A percentile compares a stretch with the other conserved stretches of the same genome.
Conservation (phyloP, 2,888 invertebrate genomes). For the Boloria euphrosyne region DNA sequence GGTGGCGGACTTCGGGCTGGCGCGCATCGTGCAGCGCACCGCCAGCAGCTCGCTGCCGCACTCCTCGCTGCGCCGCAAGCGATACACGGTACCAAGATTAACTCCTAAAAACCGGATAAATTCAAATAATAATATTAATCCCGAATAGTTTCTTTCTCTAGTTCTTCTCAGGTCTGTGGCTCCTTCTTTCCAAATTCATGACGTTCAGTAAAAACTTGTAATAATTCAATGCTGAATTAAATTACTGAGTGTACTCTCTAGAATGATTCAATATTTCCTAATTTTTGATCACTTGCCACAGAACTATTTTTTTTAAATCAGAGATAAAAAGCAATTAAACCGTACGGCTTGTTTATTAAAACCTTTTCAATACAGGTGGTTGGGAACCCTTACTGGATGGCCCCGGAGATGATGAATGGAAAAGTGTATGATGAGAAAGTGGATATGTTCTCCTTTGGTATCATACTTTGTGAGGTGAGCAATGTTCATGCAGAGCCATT, state of each 20-base stretch:
- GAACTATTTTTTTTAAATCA: too few relatives aligned
- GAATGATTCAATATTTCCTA: too few relatives aligned
- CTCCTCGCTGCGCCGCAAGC: slow-evolving; percentile 83
- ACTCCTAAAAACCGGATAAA: too few relatives aligned
- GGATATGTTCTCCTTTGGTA: slow-evolving; percentile 97
- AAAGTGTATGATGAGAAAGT: slow-evolving; percentile 98
- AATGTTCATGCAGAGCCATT: too few relatives aligned
- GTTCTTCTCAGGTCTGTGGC: too few relatives aligned
- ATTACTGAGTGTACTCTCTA: too few relatives aligned
- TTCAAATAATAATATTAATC: too few relatives aligned
- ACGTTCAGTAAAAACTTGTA: too few relatives aligned
- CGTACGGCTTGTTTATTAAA: not conserved
- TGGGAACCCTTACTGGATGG: slow-evolving; percentile 99
- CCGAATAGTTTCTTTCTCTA: too few relatives aligned
- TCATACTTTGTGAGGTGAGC: slow-evolving; percentile 94
- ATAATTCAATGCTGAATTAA: too few relatives aligned
- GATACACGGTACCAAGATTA: slow-evolving; percentile 92
- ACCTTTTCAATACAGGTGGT: slow-evolving; percentile 82
- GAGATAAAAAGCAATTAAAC: not conserved
- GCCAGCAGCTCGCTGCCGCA: slow-evolving; percentile 63
- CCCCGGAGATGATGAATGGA: slow-evolving; percentile 99
- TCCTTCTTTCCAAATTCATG: too few relatives aligned
- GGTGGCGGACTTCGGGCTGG: slow-evolving; percentile 97
- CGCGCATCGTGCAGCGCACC: slow-evolving; percentile 87
- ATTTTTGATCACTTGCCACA: too few relatives aligned